phyloP scores from a whole-genome alignment of 2,888 invertebrate genomes.

The Geophilus truncorum region DNA sequence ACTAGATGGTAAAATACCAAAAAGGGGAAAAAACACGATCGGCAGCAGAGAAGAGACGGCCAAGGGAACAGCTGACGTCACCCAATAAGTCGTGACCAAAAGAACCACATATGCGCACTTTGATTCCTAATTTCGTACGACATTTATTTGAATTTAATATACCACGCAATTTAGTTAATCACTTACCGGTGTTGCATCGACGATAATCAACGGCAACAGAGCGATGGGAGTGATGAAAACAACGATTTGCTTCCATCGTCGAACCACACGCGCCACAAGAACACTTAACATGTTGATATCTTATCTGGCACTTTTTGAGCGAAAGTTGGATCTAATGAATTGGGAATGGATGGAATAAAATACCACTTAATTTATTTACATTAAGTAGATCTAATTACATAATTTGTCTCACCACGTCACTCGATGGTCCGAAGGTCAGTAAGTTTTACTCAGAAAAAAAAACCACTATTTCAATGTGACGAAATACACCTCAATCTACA shows the following conservation, averaged over 20 bases:
- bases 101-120: conserved; percentile 72
- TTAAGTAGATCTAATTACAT: too few species aligned
- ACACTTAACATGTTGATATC: not conserved
- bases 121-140: conserved; percentile 35
- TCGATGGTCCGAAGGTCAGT: too few species aligned
- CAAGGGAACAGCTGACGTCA: conserved; percentile 72
- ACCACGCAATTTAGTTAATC: not conserved
- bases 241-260: not conserved
- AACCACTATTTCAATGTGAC: not conserved
- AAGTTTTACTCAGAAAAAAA: too few species aligned
- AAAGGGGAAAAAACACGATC: conserved; percentile 71
- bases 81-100: conserved; percentile 79
- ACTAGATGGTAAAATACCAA: conserved; percentile 64
- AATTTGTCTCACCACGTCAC: too few species aligned
- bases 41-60: conserved; percentile 79
- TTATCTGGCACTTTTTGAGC: not conserved
- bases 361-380: too few species aligned
- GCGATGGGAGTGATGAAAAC: not conserved
- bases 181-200: not conserved
- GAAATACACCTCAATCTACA: too few species aligned
- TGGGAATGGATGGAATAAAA: too few species aligned
- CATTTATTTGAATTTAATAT: too few species aligned
- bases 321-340: not conserved
- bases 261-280: not conserved
- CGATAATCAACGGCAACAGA: not conserved